Percentiles rank a stretch among this genome's conserved stretches.
Evolutionary conservation across 2,113 vertebrate genomes (phyloP).

Genomic region (Ploceus nigricollis): DNA sequence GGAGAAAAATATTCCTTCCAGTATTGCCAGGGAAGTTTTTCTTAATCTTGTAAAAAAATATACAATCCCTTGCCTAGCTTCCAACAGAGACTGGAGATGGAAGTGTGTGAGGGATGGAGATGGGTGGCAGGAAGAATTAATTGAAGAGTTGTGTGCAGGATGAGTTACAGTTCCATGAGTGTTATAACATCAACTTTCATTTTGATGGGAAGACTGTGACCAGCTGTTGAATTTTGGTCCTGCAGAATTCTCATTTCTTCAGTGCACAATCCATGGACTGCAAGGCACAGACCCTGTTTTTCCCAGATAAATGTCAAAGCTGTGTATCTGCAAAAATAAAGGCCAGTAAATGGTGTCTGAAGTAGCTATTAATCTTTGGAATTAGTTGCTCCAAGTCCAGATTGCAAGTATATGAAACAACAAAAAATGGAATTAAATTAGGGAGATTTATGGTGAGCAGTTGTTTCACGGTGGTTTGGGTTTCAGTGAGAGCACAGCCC

Average conservation of each 20-base stretch:
- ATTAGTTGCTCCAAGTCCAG: neutral
- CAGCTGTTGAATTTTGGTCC: neutral
- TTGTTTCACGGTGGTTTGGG: neutral
- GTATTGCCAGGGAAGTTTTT: neutral
- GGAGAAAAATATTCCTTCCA: neutral
- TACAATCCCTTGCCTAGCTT: neutral
- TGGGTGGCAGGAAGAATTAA: neutral
- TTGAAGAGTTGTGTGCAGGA: neutral
- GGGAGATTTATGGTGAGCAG: neutral
- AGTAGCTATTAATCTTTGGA: neutral
- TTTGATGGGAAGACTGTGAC: neutral
- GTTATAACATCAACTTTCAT: fast-evolving
- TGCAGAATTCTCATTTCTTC: neutral
- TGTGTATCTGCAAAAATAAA: neutral
- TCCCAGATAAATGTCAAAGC: neutral
- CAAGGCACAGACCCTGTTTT: neutral
- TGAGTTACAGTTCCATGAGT: neutral
- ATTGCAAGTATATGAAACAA: neutral
- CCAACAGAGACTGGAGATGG: neutral
- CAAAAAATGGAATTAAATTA: neutral
- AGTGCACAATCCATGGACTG: neutral
- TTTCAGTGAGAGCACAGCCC: neutral
- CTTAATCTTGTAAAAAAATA: neutral
- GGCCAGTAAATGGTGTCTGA: neutral
- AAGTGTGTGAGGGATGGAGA: neutral